Conservation (phyloP, 2,888 invertebrate genomes). For the Latheticus oryzae region DNA sequence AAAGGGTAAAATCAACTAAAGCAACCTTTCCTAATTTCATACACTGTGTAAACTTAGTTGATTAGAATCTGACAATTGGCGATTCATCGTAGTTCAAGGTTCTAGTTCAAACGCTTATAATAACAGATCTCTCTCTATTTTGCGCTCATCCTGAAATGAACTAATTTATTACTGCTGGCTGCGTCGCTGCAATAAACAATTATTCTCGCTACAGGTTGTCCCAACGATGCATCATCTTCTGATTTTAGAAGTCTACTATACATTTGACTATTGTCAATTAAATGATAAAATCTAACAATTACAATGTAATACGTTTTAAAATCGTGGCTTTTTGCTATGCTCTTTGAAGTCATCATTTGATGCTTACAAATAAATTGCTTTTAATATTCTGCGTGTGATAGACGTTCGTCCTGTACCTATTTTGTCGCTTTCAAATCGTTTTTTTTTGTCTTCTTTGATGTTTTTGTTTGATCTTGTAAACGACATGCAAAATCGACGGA, state of each 20-base stretch:
- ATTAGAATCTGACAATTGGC: conserved; percentile 32
- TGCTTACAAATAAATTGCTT: too few relatives aligned
- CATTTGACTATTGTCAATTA: too few relatives aligned
- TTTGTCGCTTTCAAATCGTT: conserved; percentile 5
- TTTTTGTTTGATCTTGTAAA: conserved; percentile 1
- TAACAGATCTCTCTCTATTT: conserved; percentile 11
- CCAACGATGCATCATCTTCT: too few relatives aligned
- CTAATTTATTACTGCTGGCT: conserved; percentile 5
- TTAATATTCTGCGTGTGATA: too few relatives aligned
- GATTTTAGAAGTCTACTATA: too few relatives aligned
- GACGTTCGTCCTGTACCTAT: not conserved
- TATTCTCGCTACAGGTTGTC: too few relatives aligned
- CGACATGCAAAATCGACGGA: conserved; percentile 14
- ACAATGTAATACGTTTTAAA: too few relatives aligned
- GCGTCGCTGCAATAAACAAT: too few relatives aligned
- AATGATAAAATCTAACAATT: too few relatives aligned
- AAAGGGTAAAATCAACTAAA: conserved; percentile 27
- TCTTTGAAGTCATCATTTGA: too few relatives aligned
- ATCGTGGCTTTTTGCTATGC: too few relatives aligned
- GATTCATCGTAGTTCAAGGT: conserved; percentile 27
- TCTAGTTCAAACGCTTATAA: conserved; percentile 17
- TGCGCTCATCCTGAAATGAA: conserved; percentile 10
- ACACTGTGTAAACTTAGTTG: conserved; percentile 29
- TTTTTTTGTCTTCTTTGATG: conserved; percentile 9
- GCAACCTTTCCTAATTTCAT: conserved; percentile 31